Percentiles rank a stretch among this genome's conserved stretches.
Conservation (phyloP, 2,113 vertebrate genomes). For the Philantomba maxwellii region DNA sequence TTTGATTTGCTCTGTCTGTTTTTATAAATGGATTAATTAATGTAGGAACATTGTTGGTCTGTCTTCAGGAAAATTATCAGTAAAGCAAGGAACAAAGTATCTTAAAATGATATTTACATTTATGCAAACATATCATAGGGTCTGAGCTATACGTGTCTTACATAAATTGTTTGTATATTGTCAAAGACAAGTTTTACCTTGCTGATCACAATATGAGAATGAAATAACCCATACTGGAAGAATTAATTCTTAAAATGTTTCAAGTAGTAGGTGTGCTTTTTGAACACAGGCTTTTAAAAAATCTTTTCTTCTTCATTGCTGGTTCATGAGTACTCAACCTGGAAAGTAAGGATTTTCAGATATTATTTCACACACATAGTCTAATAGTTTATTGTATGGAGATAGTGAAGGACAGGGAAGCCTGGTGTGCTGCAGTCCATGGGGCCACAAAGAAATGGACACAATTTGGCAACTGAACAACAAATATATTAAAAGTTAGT, state of each 20-base stretch:
- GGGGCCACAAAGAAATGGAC: background rate
- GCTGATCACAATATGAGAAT: background rate
- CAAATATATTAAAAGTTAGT: conserved; percentile 17
- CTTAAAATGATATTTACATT: conserved; percentile 4
- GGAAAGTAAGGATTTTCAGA: background rate
- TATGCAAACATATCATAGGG: background rate
- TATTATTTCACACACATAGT: background rate
- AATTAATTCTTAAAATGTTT: conserved; percentile 21
- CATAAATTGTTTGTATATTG: background rate
- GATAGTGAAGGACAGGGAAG: background rate
- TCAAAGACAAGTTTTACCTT: conserved; percentile 32
- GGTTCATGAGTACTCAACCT: background rate
- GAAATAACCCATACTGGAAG: background rate
- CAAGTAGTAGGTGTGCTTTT: background rate
- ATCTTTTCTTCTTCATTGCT: background rate
- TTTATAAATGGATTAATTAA: conserved; percentile 33
- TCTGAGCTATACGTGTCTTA: background rate
- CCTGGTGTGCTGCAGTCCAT: background rate
- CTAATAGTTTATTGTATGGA: background rate
- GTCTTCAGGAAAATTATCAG: conserved; percentile 5
- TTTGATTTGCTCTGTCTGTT: background rate
- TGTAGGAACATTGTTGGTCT: background rate
- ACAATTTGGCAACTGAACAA: background rate
- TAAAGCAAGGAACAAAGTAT: background rate
- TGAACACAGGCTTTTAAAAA: background rate